Evolutionary conservation across 2,888 invertebrate species (phyloP).

Genomic region (Sceliomorpha sp.): DNA sequence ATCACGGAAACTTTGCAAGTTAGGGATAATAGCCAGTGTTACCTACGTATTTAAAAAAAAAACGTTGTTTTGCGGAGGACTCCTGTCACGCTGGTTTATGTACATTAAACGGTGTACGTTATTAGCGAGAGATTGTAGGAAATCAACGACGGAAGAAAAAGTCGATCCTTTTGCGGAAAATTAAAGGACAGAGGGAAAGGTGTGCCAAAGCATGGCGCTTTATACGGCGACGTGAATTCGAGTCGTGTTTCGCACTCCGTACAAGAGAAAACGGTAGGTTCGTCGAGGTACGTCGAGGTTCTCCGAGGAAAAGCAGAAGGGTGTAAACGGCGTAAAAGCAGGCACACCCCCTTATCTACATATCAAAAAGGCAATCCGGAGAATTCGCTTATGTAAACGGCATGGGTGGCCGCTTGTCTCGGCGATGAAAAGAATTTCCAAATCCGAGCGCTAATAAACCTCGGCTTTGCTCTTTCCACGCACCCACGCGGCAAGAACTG

Average conservation of each 20-base stretch:
- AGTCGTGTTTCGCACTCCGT: conserved; percentile 41
- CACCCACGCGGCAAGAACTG: conserved; percentile 62
- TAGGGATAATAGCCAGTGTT: no score
- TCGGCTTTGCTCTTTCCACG: conserved; percentile 67
- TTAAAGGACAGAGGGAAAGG: not conserved
- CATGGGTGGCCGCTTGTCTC: conserved; percentile 70
- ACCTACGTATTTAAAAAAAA: no score
- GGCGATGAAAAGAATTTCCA: conserved; percentile 79
- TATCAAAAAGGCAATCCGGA: conserved; percentile 80
- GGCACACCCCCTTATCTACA: conserved; percentile 77
- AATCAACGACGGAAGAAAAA: conserved; percentile 3
- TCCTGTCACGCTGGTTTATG: no score
- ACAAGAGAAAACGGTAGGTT: conserved; percentile 33
- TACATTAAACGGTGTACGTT: no score
- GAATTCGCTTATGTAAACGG: conserved; percentile 81
- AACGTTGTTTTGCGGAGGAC: no score
- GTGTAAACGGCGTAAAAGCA: conserved; percentile 78
- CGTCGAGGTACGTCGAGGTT: no score
- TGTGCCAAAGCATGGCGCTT: not conserved
- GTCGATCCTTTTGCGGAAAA: no score
- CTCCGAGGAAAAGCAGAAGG: conserved; percentile 59
- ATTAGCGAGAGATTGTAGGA: no score
- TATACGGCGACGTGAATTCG: conserved; percentile 5
- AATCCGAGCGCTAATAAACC: conserved; percentile 80
- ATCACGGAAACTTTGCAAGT: conserved; percentile 32